These are phyloP conservation scores for Hermaeophaga mercurialis DNA, from an alignment of 2,888 invertebrate genomes.

Conservation along the genomic window DNA sequence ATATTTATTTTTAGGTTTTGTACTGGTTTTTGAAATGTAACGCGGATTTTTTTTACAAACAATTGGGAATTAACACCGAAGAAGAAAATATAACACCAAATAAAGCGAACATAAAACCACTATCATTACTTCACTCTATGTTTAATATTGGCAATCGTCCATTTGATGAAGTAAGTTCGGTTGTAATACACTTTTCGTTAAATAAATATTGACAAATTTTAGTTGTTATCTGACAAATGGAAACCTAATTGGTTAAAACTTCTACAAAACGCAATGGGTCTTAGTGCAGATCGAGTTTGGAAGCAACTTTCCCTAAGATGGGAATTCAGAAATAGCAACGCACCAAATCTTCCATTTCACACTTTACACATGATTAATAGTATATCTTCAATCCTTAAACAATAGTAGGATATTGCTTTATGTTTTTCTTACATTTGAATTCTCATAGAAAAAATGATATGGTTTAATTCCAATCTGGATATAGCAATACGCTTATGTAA, in stretches of 20 bases:
- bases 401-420: no score
- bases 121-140: constrained; percentile 74
- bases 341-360: constrained; percentile 41
- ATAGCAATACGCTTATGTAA: no score
- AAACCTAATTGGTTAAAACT: constrained; percentile 59
- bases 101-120: constrained; percentile 49
- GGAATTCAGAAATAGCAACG: constrained; percentile 58
- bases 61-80: constrained; percentile 59
- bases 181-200: no score
- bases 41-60: constrained; percentile 69
- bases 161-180: constrained; percentile 83
- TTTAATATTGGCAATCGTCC: constrained; percentile 77
- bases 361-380: constrained; percentile 51
- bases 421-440: no score
- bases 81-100: constrained; percentile 52
- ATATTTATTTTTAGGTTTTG: constrained; percentile 60
- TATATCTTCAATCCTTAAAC: constrained; percentile 49
- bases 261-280: constrained; percentile 59
- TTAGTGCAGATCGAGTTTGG: constrained; percentile 58
- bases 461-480: no score
- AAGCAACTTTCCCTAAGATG: constrained; percentile 59
- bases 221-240: constrained; percentile 60
- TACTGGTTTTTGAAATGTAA: constrained; percentile 74
- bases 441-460: no score
- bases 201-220: constrained; percentile 37